Evolutionary conservation across 92 coral and sea anemone genomes (phyloP).

Genomic region (Meandrina meandrites): DNA sequence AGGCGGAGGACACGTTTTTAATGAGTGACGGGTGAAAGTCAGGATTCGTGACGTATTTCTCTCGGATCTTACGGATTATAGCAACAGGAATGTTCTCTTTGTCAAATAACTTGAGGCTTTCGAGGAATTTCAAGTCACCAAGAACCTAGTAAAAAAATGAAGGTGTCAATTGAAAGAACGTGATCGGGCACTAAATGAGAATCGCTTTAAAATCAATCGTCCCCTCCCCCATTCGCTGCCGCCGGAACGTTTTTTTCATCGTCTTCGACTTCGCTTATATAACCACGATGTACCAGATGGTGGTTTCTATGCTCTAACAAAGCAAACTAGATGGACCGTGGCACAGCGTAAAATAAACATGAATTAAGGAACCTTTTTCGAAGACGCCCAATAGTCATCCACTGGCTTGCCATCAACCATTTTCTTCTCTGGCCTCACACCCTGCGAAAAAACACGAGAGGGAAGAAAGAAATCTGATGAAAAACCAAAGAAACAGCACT

Average conservation of each 20-base stretch:
- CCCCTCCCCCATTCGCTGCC: background rate
- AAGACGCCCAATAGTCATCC: conserved; percentile 97
- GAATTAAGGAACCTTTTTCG: conserved; percentile 76
- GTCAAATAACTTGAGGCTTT: conserved; percentile 86
- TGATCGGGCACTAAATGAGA: too few relatives aligned
- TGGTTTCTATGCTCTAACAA: background rate
- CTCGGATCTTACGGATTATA: conserved; percentile 88
- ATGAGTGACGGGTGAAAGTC: conserved; percentile 95
- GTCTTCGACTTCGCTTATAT: background rate
- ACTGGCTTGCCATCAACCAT: conserved; percentile 84
- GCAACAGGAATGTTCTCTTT: conserved; percentile 85
- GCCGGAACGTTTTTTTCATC: background rate
- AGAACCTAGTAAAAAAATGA: conserved; percentile 64
- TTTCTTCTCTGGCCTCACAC: conserved; percentile 91
- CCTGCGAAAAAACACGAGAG: conserved; percentile 36
- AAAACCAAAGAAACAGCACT: background rate
- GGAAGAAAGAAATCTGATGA: background rate
- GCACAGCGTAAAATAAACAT: background rate
- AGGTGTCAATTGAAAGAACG: background rate
- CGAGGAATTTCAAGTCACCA: conserved; percentile 96
- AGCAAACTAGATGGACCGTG: background rate
- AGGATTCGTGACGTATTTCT: conserved; percentile 91
- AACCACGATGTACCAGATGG: background rate
- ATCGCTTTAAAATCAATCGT: background rate
- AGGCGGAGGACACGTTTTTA: conserved; percentile 93